Conservation (phyloP, 2,888 invertebrate species). For the Clivina fossor region DNA sequence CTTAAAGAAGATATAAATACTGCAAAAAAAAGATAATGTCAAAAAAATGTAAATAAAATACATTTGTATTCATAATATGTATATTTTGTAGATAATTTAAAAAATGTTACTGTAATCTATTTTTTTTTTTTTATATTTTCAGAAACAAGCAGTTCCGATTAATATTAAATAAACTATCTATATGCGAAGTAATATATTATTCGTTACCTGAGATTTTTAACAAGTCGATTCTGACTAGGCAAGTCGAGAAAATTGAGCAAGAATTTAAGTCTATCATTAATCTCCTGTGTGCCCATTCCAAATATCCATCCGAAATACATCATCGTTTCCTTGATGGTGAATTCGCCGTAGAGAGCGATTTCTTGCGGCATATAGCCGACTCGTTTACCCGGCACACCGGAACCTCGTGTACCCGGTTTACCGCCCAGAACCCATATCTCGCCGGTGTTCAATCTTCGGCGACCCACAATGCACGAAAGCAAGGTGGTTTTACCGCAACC, state of each 20-base stretch:
- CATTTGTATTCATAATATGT: too few relatives aligned
- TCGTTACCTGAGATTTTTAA: slow-evolving; percentile 73
- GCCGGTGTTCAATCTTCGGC: slow-evolving; percentile 81
- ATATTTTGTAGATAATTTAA: too few relatives aligned
- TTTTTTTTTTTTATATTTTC: too few relatives aligned
- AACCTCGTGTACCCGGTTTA: slow-evolving; percentile 85
- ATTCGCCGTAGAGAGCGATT: slow-evolving; percentile 87
- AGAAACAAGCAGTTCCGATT: too few relatives aligned
- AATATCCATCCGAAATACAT: slow-evolving; percentile 96
- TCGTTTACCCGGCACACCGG: slow-evolving; percentile 87
- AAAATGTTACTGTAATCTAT: too few relatives aligned
- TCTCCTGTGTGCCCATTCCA: slow-evolving; percentile 83
- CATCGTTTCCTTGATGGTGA: slow-evolving; percentile 93
- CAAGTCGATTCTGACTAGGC: slow-evolving; percentile 80
- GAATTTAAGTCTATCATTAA: slow-evolving; percentile 79
- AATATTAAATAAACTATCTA: too few relatives aligned
- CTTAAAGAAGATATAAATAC: too few relatives aligned
- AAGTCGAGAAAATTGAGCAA: slow-evolving; percentile 87
- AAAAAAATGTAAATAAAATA: too few relatives aligned
- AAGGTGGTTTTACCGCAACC: slow-evolving; percentile 97
- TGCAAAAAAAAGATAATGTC: too few relatives aligned
- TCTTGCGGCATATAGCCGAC: slow-evolving; percentile 99
- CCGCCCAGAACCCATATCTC: slow-evolving; percentile 89
- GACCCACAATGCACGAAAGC: slow-evolving; percentile 87
- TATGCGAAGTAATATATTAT: too few relatives aligned